Percentiles rank a stretch among this genome's conserved stretches.
Evolutionary conservation across 2,797 vertebrate species (phyloP).

Genomic region (Platalea minor): DNA sequence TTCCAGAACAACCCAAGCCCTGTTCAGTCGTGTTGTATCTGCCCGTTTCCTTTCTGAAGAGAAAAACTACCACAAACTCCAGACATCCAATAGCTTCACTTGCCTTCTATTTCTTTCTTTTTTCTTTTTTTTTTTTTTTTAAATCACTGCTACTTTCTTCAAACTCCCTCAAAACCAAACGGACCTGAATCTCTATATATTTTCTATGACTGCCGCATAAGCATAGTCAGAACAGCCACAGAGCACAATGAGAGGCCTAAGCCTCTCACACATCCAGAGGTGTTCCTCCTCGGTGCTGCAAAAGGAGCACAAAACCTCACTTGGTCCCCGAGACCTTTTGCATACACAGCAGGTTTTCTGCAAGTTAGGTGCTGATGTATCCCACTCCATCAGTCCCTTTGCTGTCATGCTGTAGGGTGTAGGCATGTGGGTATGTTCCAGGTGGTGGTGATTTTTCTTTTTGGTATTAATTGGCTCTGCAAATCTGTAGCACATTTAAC

Average conservation of each 20-base stretch:
- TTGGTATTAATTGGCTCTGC: not conserved
- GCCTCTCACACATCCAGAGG: not conserved
- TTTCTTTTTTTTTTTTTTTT: not conserved
- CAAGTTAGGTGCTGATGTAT: not conserved
- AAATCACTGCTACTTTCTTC: not conserved
- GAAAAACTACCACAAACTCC: not conserved
- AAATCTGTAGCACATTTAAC: not conserved
- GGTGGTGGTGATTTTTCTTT: not conserved
- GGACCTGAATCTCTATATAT: fast-evolving
- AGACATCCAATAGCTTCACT: not conserved
- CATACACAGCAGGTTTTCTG: not conserved
- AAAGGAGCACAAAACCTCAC: not conserved
- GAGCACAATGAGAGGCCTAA: not conserved
- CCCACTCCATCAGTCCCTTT: not conserved
- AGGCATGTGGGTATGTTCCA: not conserved
- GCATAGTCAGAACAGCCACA: not conserved
- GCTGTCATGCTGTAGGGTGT: not conserved
- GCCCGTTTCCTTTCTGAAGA: not conserved
- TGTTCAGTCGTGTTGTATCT: not conserved
- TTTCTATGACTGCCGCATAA: fast-evolving
- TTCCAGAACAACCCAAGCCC: not conserved
- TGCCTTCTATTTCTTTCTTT: not conserved
- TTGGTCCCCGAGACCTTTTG: not conserved
- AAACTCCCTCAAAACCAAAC: not conserved
- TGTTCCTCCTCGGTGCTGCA: not conserved